Percentiles rank a stretch among this genome's conserved stretches.
Evolutionary conservation across 2,797 vertebrate genomes (phyloP).

Genomic region (Enteromius mattozi): DNA sequence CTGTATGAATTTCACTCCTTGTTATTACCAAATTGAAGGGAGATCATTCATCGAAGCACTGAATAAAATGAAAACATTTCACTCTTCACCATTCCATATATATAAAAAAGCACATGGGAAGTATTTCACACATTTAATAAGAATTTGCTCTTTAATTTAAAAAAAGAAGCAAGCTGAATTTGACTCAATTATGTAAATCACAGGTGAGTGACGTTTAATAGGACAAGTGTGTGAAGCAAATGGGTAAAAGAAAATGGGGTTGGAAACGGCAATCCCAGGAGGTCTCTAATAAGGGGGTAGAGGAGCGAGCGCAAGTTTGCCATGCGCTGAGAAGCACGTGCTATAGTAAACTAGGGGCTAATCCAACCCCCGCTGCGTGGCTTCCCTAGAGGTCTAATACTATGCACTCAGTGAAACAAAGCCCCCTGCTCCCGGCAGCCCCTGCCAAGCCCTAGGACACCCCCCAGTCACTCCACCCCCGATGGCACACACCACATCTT

Average conservation of each 20-base stretch:
- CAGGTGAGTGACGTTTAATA: slow-evolving; percentile 62
- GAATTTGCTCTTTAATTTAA: slow-evolving; percentile 60
- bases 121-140: slow-evolving; percentile 52
- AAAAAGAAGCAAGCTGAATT: slow-evolving; percentile 36
- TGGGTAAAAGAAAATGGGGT: slow-evolving; percentile 62
- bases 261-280: slow-evolving; percentile 65
- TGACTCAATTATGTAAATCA: slow-evolving; percentile 59
- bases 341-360: slow-evolving; percentile 74
- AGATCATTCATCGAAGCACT: background rate
- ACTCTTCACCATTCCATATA: slow-evolving; percentile 23
- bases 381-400: slow-evolving; percentile 82
- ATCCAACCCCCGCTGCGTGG: slow-evolving; percentile 79
- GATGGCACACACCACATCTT: slow-evolving; percentile 50
- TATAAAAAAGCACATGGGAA: slow-evolving; percentile 43
- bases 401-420: slow-evolving; percentile 81
- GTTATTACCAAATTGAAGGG: background rate
- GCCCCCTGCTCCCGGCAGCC: slow-evolving; percentile 78
- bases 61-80: background rate
- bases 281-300: slow-evolving; percentile 72
- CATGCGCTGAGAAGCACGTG: slow-evolving; percentile 79
- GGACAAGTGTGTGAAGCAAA: slow-evolving; percentile 61
- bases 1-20: background rate
- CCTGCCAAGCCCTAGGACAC: slow-evolving; percentile 70
- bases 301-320: slow-evolving; percentile 76
- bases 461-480: slow-evolving; percentile 56